Evolutionary conservation across 2,888 invertebrate species (phyloP), one percentile per base, ranked within the genome.

Genomic region (Nipponacmea schrenckii): DNA sequence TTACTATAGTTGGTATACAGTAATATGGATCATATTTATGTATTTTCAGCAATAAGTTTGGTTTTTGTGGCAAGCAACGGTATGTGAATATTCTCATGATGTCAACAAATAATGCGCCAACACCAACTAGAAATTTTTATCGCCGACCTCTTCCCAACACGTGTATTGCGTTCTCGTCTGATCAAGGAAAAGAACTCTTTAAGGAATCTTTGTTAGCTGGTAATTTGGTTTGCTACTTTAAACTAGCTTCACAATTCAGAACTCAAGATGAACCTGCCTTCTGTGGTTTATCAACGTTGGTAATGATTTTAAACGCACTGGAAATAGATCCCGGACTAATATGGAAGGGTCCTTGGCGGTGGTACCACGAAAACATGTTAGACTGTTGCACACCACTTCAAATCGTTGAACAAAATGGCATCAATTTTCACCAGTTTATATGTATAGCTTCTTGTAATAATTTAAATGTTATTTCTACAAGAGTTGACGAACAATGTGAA

Each of bases 311-410:
- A 45, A 90, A 90, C 74, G 85, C 88, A 4, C 79, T 89, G 44
- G 88, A 87, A 72, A 85, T 88, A 8, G 88, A 88, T 70, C 88
- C 89, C 0, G 85, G 84, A 17, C 75, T 78, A 17, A 80, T 87
- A 0, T 88, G 88, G 88, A 87, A 86, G 74, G 78, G 87, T 0
- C 85, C 87, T 3, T 90, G 90, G 90, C 81, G 89, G 26, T 90
- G 89, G 86, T 90, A 89, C 77, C 89, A 89, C 76, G 90, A 90
- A 77, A 81, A 85, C 46, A 90, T 89, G 89, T 80, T 90, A 24
- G 88, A 89, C 74, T 89, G 89, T 73, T 90, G 90, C 75, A 83
- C 86, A 3, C 85, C 88, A 0, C 74, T 88, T 39, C 81, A 85
- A 46, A 71, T 79, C n/a, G 80, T 87, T 0, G 78, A 79, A 39